These are phyloP conservation scores for human DNA, from an alignment of 2,113 vertebrate species.

Conservation along the genomic window DNA sequence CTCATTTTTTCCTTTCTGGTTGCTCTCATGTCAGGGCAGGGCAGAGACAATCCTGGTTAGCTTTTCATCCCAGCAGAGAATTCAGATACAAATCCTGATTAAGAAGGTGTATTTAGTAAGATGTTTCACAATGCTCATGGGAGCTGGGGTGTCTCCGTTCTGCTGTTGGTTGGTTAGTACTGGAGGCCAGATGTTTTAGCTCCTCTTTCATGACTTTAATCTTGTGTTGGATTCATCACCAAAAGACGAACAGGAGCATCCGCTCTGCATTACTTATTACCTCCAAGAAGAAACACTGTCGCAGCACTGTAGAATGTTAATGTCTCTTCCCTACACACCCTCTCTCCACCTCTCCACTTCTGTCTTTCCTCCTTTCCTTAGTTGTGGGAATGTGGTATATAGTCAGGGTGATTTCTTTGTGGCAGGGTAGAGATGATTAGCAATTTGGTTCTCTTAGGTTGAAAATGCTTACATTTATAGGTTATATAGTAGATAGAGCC, in stretches of 20 bases:
- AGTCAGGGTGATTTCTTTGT: background rate
- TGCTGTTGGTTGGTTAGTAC: background rate
- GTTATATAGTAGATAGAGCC: background rate
- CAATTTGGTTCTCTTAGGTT: background rate
- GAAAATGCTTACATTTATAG: background rate
- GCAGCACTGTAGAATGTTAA: background rate
- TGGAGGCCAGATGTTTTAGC: background rate
- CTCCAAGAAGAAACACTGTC: background rate
- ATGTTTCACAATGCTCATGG: background rate
- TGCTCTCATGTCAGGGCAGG: background rate
- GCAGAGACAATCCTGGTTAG: background rate
- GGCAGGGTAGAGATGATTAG: background rate
- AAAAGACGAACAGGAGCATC: background rate
- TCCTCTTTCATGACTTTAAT: background rate
- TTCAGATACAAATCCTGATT: background rate
- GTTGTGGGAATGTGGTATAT: background rate
- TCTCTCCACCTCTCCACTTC: background rate
- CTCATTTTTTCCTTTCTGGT: background rate
- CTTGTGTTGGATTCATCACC: background rate
- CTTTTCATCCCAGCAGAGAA: background rate
- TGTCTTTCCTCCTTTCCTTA: background rate
- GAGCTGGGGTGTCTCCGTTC: background rate
- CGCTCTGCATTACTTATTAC: rapidly evolving
- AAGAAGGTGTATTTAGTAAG: background rate
- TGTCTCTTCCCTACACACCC: background rate